Evolutionary conservation across 2,888 invertebrate genomes (phyloP).

Genomic region (Tiliacea citrago): DNA sequence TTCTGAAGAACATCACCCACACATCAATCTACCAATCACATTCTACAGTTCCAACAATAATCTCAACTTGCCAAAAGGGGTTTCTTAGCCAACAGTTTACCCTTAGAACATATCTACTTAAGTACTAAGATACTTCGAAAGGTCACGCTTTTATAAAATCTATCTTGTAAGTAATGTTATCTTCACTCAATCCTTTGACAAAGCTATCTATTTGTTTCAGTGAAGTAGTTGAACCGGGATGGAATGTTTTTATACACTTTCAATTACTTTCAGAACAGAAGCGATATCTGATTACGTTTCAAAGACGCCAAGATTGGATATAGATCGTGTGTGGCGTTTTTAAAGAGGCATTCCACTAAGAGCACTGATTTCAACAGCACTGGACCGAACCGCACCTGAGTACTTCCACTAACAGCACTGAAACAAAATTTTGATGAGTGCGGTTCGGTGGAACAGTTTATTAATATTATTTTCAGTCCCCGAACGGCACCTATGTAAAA

Average conservation of each 20-base stretch:
- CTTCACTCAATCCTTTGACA: not conserved
- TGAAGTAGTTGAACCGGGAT: not conserved
- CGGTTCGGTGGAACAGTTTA: no score
- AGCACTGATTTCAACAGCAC: no score
- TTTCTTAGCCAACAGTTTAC: not conserved
- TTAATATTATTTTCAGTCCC: no score
- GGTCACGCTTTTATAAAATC: not conserved
- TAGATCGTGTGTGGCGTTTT: conserved; percentile 26
- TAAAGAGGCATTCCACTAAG: no score
- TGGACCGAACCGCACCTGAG: no score
- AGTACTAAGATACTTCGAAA: not conserved
- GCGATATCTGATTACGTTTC: conserved; percentile 36
- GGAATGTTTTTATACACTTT: conserved; percentile 24
- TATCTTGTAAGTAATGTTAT: not conserved
- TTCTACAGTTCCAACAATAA: not conserved
- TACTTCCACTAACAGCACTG: no score
- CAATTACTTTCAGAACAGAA: conserved; percentile 42
- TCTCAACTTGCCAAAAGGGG: not conserved
- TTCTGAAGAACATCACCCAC: no score
- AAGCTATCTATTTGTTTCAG: conserved; percentile 24
- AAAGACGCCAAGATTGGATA: conserved; percentile 35
- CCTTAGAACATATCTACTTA: not conserved
- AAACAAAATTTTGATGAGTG: no score
- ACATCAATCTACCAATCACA: not conserved
- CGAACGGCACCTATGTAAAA: no score